Base-by-base conservation (phyloP, 2,888 invertebrate genomes). In the Pediacus dermestoides region DNA sequence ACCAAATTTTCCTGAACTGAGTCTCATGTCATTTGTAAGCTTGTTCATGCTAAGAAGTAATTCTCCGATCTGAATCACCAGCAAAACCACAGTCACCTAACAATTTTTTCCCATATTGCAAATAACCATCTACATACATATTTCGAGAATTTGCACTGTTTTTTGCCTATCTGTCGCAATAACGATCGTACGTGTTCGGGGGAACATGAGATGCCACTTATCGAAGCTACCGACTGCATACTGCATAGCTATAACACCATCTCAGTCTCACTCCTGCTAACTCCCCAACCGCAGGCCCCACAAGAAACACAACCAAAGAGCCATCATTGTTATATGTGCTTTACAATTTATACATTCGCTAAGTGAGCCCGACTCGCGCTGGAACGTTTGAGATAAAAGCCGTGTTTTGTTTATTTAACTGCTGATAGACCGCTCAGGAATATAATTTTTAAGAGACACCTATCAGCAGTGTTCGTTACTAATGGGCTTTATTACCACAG, bases 141-240 rank as follows among this genome's bases (percentile, higher is more conserved):
- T n/a, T n/a, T n/a, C n/a, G n/a, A n/a, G n/a, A n/a, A n/a, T n/a
- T n/a, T n/a, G n/a, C n/a, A n/a, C n/a, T n/a, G 44, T 60, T 59
- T 58, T 55, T 49, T 46, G 46, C 36, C 42, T 44, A 37, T 41
- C 46, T 51, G 46, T 49, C 48, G 55, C 57, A 60, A 55, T 62
- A 63, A 62, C 55, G 58, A 62, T 58, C 57, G 58, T 58, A 61
- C 61, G 58, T 61, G 62, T 61, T 57, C 53, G 50, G 54, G 45
- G 57, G 60, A 63, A 63, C 63, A 63, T 54, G 62, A 60, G 60
- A 62, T 63, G 60, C 61, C 63, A 63, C 63, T 63, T 63, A 63
- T 61, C 62, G 58, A 52, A 40, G 62, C 63, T 63, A 62, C 62
- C 51, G 62, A 50, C 58, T 50, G 48, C 49, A 43, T n/a, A n/a